These are phyloP conservation scores for Origma solitaria DNA, from an alignment of 2,113 vertebrate genomes.

Conservation along the genomic window DNA sequence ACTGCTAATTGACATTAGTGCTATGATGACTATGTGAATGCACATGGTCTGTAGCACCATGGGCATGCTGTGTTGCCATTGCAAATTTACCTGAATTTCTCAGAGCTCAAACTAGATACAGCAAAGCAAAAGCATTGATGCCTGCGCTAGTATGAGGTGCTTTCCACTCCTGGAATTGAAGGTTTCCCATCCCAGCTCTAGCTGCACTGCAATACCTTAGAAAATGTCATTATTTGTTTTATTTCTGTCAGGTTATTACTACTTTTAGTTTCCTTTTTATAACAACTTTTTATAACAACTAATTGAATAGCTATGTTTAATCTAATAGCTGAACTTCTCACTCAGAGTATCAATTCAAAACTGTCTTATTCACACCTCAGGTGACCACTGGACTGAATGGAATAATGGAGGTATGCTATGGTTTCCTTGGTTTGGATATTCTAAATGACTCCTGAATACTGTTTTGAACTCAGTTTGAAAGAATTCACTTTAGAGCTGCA, in stretches of 20 bases:
- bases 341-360: neutral
- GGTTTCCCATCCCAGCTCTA: fast-evolving
- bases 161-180: neutral
- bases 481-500: neutral
- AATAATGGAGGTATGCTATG: neutral
- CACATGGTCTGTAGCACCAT: no score
- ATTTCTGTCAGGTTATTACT: neutral
- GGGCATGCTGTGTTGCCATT: neutral
- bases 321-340: neutral
- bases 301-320: neutral
- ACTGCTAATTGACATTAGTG: neutral
- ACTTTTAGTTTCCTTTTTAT: neutral
- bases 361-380: neutral
- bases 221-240: neutral
- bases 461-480: neutral
- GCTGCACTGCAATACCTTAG: neutral
- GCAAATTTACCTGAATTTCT: neutral
- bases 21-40: neutral
- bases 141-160: neutral
- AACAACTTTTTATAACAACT: neutral
- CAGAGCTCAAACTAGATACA: neutral
- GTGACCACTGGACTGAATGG: neutral
- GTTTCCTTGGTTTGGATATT: neutral
- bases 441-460: neutral
- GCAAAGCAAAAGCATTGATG: neutral